Base-by-base conservation (phyloP, 1,140 invertebrate genomes). In the Pogonomyrmex barbatus region DNA sequence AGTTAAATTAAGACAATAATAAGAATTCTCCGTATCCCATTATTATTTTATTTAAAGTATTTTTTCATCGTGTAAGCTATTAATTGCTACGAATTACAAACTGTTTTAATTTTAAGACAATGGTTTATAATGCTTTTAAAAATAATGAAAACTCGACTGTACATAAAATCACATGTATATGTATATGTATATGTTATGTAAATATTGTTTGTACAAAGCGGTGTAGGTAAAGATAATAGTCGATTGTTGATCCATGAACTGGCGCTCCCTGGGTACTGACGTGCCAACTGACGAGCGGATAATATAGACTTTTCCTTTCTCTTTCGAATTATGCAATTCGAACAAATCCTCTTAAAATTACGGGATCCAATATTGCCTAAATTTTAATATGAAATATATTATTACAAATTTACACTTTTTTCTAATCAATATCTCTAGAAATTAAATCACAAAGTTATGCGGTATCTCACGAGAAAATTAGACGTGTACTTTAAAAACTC, bases 251-350 rank as follows among this genome's bases (percentile, higher is more conserved):
- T 70, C 76, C 12, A 30, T 42, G 30, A 82, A 54, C 76, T 86
- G 73, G 84, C 84, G 75, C 76, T 10, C 84, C 5, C 84, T 86
- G n/a, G 56, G 2, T 39, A 14, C 6, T 24, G 4, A 77, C 47
- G 4, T 39, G 60, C 39, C 12, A 81, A 86, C 84, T 68, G 14
- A 36, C 6, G 17, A 79, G 33, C n/a, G 47, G 42, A 81, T 81
- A 17, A 39, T 24, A 36, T 14, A 17, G 6, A 10, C 24, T 9
- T 62, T 50, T 58, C 75, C 47, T 85, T 63, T 85, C 60, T 33
- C 60, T 17, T 45, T 85, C 17, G 36, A 77, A 65, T 78, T 54
- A 17, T 50, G 24, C 42, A 5, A 76, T 45, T 62, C 24, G 36
- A 33, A 17, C 36, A 14, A 33, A 45, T 73, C 2, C 54, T 60